Evolutionary conservation across 2,797 vertebrate species (phyloP), one percentile per base, ranked within the genome.

Genomic region (Perodicticus potto): DNA sequence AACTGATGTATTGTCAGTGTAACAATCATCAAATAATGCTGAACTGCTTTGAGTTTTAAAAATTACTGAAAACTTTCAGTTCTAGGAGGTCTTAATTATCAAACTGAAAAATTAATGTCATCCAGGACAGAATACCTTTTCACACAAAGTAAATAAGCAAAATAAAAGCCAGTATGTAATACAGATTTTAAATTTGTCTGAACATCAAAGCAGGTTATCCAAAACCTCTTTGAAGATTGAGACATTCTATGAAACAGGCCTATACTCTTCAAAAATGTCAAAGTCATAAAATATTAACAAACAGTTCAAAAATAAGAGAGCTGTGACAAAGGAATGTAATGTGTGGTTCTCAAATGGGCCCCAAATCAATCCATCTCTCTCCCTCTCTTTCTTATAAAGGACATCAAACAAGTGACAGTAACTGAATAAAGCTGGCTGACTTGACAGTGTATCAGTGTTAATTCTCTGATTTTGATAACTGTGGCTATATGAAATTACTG

Each of bases 211-310:
- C 25, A 53, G 37, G 27, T 87, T 25, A 87, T 63, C 8, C 5
- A 80, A 95, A 93, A 87, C 25, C 73, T 72, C 3, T 43, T 77
- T 43, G 34, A 27, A 55, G 29, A 78, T 9, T 89, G 49, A 20
- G 23, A 86, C 53, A 74, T 53, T 73, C 73, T 76, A 74, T 9
- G 81, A 82, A 81, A 70, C 25, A 83, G 57, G 61, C 17, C 37
- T 92, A 49, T 34, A 72, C 1, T 34, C 59, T 74, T 90, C 12
- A 82, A 89, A 94, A 94, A 34, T 12, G 16, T 17, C 20, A 17
- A 93, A n/a, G 40, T 86, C 74, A 91, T 86, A 81, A 89, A 92
- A 92, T 65, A 40, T 29, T 32, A 8, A 91, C 32, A 89, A 91
- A 40, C 4, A 89, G 67, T 67, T 65, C 10, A 76, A 89, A 43